Evolutionary conservation across 2,113 vertebrate species (phyloP).

Genomic region (Pampusana beccarii): DNA sequence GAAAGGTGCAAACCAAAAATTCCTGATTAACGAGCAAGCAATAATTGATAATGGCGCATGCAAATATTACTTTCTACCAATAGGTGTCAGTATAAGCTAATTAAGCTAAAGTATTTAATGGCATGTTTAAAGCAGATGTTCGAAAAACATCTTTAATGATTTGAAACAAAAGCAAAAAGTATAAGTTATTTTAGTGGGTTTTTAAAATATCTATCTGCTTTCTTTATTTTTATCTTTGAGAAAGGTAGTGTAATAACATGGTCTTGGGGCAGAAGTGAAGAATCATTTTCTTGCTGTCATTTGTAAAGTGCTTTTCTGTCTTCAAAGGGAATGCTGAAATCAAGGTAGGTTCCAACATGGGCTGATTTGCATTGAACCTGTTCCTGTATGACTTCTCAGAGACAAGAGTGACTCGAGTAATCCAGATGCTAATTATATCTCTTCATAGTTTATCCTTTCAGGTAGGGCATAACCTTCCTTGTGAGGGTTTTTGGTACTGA

Average conservation of each 20-base stretch:
- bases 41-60: not conserved
- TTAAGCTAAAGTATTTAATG: slow-evolving; percentile 4
- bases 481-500: not conserved
- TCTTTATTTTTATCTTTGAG: not conserved
- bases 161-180: not conserved
- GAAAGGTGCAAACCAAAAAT: not conserved
- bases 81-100: slow-evolving; percentile 74
- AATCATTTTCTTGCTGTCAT: not conserved
- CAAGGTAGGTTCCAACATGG: not conserved
- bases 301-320: not conserved
- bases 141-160: not conserved
- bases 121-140: not conserved
- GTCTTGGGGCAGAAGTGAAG: not conserved
- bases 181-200: not conserved
- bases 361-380: not conserved
- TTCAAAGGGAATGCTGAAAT: not conserved
- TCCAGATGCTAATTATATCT: not conserved
- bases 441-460: not conserved
- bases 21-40: not conserved
- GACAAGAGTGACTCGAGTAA: not conserved
- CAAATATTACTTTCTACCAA: slow-evolving; percentile 30
- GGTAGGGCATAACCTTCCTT: not conserved
- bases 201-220: not conserved
- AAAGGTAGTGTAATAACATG: not conserved
- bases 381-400: not conserved